Evolutionary conservation across 2,113 vertebrate species (phyloP).

Genomic region (Platysteira castanea): DNA sequence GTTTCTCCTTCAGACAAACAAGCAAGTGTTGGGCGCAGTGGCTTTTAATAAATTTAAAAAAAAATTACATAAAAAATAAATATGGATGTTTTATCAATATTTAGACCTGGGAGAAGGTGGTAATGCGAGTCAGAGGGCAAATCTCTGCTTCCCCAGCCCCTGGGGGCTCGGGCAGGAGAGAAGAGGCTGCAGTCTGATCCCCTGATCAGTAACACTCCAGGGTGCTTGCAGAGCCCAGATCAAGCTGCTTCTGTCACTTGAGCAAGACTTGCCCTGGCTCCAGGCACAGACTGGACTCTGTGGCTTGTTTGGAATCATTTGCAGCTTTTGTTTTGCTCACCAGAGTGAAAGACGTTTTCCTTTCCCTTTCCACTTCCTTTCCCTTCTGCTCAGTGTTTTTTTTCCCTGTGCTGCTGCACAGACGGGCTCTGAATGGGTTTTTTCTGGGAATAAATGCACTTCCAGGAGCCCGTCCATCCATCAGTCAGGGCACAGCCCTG

Average conservation of each 20-base stretch:
- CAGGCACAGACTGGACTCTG: neutral
- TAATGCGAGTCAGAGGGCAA: too few species aligned
- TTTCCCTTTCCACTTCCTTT: neutral
- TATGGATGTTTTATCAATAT: neutral
- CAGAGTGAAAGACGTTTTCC: neutral
- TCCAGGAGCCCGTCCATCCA: neutral
- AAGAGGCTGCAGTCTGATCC: neutral
- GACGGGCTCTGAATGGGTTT: neutral
- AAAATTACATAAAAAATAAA: neutral
- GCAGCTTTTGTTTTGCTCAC: neutral
- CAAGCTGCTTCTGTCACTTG: neutral
- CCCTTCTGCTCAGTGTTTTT: neutral
- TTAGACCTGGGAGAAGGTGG: neutral
- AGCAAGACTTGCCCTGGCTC: accelerated
- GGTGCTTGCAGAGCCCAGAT: neutral
- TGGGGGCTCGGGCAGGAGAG: neutral
- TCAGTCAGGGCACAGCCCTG: accelerated
- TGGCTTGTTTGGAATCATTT: neutral
- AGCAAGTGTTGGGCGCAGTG: neutral
- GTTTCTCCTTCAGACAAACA: neutral
- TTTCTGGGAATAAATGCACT: accelerated
- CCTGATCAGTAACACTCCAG: accelerated
- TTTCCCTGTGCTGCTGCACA: accelerated
- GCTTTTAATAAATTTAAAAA: neutral
- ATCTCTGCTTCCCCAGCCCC: accelerated